A percentile compares a stretch with the other conserved stretches of the same genome.
These are phyloP conservation scores for Lycaon pictus DNA, from an alignment of 2,113 vertebrate species.

Conservation along the genomic window DNA sequence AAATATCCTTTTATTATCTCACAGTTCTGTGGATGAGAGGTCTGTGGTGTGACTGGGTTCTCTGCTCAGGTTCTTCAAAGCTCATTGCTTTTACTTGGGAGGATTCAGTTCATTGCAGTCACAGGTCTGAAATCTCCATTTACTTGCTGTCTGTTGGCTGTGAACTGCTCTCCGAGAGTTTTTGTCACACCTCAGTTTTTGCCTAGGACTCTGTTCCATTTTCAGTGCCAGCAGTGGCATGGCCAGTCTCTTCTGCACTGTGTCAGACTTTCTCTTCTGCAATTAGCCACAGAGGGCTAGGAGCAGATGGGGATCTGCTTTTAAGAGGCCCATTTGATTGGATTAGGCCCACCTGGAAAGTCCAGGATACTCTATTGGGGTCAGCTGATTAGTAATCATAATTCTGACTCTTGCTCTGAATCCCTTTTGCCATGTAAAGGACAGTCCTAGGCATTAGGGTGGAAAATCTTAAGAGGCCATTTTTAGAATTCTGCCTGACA, in stretches of 20 bases:
- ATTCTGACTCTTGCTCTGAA: neutral
- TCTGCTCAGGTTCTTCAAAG: neutral
- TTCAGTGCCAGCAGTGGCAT: neutral
- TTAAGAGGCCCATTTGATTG: neutral
- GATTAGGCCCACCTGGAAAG: neutral
- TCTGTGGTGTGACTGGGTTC: neutral
- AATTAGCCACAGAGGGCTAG: neutral
- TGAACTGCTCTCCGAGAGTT: neutral
- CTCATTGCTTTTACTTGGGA: neutral
- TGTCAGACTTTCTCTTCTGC: neutral
- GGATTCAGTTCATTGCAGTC: neutral
- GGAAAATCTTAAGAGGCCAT: neutral
- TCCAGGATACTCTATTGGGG: neutral
- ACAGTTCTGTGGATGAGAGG: neutral
- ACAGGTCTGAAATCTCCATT: neutral
- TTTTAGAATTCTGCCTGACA: neutral
- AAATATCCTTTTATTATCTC: neutral
- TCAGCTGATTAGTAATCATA: neutral
- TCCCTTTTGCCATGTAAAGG: neutral
- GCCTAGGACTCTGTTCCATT: neutral
- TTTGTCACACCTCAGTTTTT: neutral
- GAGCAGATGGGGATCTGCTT: neutral
- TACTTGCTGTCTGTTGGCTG: neutral
- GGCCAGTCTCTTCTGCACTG: neutral
- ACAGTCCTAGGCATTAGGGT: neutral